Conservation (phyloP, 2,113 vertebrate species). For the Corythornis vintsioides region DNA sequence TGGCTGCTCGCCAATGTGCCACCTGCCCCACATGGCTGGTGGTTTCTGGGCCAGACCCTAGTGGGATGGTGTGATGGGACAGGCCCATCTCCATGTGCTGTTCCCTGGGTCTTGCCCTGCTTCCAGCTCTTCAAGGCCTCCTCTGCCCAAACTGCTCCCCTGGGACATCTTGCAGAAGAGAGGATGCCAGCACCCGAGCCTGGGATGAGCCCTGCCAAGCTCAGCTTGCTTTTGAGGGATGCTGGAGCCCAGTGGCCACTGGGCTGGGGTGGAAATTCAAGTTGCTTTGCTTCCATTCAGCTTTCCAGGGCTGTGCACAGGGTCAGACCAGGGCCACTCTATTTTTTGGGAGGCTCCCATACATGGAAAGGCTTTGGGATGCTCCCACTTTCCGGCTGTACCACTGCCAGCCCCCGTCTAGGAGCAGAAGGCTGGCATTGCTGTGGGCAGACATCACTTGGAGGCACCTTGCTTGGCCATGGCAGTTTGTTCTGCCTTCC, state of each 20-base stretch:
- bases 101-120: neutral
- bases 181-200: neutral
- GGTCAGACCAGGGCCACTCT: neutral
- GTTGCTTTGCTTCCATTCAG: neutral
- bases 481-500: neutral
- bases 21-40: neutral
- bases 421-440: neutral
- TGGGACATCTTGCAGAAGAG: neutral
- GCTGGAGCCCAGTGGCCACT: neutral
- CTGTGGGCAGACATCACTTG: neutral
- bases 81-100: accelerated
- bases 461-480: neutral
- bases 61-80: neutral
- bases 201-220: neutral
- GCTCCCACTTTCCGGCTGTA: neutral
- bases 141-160: neutral
- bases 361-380: neutral
- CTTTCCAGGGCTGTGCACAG: neutral
- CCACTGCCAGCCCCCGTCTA: neutral
- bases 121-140: neutral
- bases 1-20: accelerated
- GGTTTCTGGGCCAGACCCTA: neutral
- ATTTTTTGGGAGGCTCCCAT: neutral
- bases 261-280: neutral
- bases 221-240: neutral